Conservation (phyloP, 35 echinoderm and acorn worm species). For the Apostichopus parvimensis region DNA sequence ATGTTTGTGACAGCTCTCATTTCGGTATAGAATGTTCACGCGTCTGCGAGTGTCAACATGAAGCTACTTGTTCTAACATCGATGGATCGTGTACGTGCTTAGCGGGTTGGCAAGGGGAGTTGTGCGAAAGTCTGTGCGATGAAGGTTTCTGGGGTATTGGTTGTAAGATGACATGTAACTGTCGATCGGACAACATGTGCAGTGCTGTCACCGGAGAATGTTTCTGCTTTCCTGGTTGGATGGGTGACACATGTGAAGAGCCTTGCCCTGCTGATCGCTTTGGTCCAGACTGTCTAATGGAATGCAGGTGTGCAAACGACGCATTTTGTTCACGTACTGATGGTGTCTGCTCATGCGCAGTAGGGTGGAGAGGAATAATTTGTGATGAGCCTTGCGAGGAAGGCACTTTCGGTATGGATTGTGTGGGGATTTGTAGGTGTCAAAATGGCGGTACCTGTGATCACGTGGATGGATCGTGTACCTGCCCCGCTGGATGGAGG, state of each 20-base stretch:
- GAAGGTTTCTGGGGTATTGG: constrained; percentile 53
- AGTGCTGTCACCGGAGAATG: constrained; percentile 61
- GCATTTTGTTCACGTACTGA: constrained; percentile 61
- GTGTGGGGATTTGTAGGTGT: constrained; percentile 71
- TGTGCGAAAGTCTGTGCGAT: constrained; percentile 62
- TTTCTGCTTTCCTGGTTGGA: constrained; percentile 73
- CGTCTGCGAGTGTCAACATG: constrained; percentile 71
- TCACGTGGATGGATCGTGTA: constrained; percentile 70
- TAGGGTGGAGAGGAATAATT: constrained; percentile 58
- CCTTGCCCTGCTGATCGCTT: constrained; percentile 43
- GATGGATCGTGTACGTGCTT: constrained; percentile 68
- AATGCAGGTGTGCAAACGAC: constrained; percentile 70
- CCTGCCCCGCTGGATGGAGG: constrained; percentile 74
- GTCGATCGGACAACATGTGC: constrained; percentile 59
- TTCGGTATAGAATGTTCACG: constrained; percentile 66
- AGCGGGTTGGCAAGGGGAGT: constrained; percentile 62
- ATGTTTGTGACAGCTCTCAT: constrained; percentile 34
- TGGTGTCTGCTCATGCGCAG: constrained; percentile 57
- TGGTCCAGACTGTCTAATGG: constrained; percentile 64
- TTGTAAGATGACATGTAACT: constrained; percentile 69
- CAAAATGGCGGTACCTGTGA: constrained; percentile 73
- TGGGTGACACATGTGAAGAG: constrained; percentile 58
- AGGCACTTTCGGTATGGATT: constrained; percentile 69
- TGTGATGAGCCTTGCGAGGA: constrained; percentile 61
- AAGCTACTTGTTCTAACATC: constrained; percentile 49